These are phyloP conservation scores for Periophthalmodon schlosseri DNA, from an alignment of 2,113 vertebrate genomes.

Conservation along the genomic window DNA sequence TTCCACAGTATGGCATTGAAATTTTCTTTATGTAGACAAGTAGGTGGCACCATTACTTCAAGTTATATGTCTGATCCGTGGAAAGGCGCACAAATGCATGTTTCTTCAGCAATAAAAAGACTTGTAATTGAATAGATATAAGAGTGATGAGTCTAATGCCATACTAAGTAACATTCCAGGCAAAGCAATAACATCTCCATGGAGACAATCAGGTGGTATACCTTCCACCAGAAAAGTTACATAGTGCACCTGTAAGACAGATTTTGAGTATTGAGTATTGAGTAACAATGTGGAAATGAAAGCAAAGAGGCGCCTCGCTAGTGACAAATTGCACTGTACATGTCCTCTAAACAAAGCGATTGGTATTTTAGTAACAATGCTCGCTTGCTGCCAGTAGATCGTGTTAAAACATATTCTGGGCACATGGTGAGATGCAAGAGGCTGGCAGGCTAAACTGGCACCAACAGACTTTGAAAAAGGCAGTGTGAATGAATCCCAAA, in stretches of 20 bases:
- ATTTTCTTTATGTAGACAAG: not conserved
- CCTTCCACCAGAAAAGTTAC: not conserved
- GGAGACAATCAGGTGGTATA: too few species aligned
- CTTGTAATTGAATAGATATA: not conserved
- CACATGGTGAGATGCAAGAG: conserved; percentile 16
- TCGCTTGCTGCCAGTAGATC: conserved; percentile 2
- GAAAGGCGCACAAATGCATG: too few species aligned
- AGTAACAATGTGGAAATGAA: not conserved
- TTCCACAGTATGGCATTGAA: not conserved
- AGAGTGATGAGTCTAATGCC: not conserved
- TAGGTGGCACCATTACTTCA: too few species aligned
- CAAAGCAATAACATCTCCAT: too few species aligned
- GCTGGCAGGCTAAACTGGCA: conserved; percentile 33
- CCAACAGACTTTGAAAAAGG: conserved; percentile 15
- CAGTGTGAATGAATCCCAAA: conserved; percentile 34
- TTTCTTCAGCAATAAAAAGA: not conserved
- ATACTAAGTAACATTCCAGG: too few species aligned
- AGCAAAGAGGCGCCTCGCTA: not conserved
- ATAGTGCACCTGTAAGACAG: conserved; percentile 19
- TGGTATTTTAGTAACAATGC: conserved; percentile 3
- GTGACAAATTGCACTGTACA: conserved; percentile 5
- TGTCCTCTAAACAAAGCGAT: not conserved
- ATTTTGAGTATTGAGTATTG: not conserved
- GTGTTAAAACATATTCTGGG: conserved; percentile 13
- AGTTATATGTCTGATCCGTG: too few species aligned